These are phyloP conservation scores for Macrobrachium nipponense DNA, from an alignment of 1,140 invertebrate genomes.

Conservation along the genomic window DNA sequence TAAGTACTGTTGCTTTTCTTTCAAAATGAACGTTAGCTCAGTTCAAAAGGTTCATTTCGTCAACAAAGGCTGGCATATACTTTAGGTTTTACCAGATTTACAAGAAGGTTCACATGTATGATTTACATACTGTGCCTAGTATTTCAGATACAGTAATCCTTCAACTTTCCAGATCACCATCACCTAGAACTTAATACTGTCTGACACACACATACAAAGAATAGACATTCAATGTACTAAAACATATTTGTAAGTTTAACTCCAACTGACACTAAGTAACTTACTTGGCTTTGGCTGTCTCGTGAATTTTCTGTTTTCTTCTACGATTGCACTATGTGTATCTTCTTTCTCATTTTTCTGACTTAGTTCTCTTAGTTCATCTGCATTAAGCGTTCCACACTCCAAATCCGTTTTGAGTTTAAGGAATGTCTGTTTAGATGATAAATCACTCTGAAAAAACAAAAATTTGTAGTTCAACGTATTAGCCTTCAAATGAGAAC, in stretches of 20 bases:
- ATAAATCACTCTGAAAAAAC: conserved; percentile 40
- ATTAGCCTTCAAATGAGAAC: no score
- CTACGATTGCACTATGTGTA: conserved; percentile 52
- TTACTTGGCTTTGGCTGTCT: conserved; percentile 63
- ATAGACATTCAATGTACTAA: neutral
- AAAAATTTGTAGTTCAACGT: neutral
- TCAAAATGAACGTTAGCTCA: no score
- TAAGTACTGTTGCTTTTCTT: no score
- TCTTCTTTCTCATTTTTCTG: conserved; percentile 58
- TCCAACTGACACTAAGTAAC: neutral
- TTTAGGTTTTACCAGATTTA: no score
- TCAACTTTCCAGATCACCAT: no score
- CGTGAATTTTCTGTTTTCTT: conserved; percentile 60
- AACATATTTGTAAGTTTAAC: neutral
- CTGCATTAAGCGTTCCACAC: conserved; percentile 48
- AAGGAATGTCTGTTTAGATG: conserved; percentile 48
- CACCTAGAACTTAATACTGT: no score
- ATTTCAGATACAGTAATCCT: no score
- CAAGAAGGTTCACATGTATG: no score
- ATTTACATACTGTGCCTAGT: no score
- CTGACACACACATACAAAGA: neutral
- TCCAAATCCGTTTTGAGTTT: conserved; percentile 57
- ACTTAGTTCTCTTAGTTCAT: conserved; percentile 55
- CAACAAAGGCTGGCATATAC: no score
- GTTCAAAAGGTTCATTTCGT: no score